Conservation (phyloP, 2,797 vertebrate genomes). For the Protonibea diacanthus region DNA sequence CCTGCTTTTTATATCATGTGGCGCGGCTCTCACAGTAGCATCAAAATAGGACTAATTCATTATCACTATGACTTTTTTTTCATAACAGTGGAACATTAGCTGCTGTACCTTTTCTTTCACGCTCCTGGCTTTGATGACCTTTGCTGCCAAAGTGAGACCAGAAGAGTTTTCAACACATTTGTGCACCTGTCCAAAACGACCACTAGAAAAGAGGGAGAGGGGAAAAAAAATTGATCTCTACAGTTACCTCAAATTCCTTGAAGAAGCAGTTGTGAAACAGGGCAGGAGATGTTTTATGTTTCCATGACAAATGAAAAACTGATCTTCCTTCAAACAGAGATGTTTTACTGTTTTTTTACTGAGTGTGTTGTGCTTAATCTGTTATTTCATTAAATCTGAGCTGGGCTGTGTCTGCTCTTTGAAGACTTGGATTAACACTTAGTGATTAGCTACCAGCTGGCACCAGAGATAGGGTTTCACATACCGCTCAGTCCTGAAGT, state of each 20-base stretch:
- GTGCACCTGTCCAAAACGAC: slow-evolving; percentile 97
- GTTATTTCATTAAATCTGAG: slow-evolving; percentile 80
- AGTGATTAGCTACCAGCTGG: slow-evolving; percentile 87
- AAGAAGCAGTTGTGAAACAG: slow-evolving; percentile 10
- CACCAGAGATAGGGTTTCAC: slow-evolving; percentile 83
- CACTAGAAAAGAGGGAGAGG: slow-evolving; percentile 80
- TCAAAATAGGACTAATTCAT: slow-evolving; percentile 41
- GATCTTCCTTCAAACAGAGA: slow-evolving; percentile 52
- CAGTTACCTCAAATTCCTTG: slow-evolving; percentile 11
- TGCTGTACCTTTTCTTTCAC: slow-evolving; percentile 92
- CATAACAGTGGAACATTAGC: background rate
- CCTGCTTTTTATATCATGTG: slow-evolving; percentile 63
- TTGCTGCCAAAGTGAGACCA: slow-evolving; percentile 95
- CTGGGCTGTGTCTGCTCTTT: slow-evolving; percentile 76
- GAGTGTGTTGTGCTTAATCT: slow-evolving; percentile 53
- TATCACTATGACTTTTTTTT: background rate
- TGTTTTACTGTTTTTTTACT: slow-evolving; percentile 54
- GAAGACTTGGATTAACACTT: slow-evolving; percentile 86
- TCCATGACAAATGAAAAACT: slow-evolving; percentile 54
- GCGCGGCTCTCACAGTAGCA: slow-evolving; percentile 20
- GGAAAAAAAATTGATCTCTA: background rate
- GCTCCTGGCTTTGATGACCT: slow-evolving; percentile 94
- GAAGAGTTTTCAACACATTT: slow-evolving; percentile 97
- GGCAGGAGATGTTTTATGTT: slow-evolving; percentile 23
- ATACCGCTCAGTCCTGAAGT: slow-evolving; percentile 77